Percentiles rank a stretch among this genome's conserved stretches.
phyloP scores from a whole-genome alignment of 23 tunicate species.

The Phallusia fumigata region DNA sequence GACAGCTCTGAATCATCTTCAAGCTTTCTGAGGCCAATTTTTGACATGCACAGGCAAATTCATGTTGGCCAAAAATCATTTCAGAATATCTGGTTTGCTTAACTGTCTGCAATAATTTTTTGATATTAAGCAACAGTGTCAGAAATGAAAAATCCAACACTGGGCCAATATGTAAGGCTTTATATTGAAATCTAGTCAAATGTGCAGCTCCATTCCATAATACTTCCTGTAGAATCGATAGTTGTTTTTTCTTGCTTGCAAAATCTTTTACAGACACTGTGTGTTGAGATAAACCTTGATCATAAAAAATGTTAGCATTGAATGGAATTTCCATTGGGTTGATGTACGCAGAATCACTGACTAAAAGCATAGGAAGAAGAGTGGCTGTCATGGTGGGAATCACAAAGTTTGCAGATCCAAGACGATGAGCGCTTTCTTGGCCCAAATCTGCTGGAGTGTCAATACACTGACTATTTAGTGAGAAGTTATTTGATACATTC shows the following conservation, averaged over 20 bases:
- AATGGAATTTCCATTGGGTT: neutral
- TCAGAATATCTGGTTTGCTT: neutral
- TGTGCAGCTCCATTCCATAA: conserved; percentile 29
- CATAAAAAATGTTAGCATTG: neutral
- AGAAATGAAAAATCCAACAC: neutral
- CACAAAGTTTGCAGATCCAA: conserved; percentile 2
- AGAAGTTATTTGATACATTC: too few species aligned
- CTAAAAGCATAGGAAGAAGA: neutral
- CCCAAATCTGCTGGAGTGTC: too few species aligned
- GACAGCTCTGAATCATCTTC: neutral
- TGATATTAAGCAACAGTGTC: neutral
- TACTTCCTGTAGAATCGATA: conserved; percentile 2
- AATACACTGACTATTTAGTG: too few species aligned
- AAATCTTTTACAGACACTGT: conserved; percentile 39
- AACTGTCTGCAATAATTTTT: neutral
- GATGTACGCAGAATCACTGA: neutral
- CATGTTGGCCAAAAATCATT: neutral
- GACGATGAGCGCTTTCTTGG: too few species aligned
- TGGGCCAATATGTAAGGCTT: neutral
- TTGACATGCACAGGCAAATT: neutral
- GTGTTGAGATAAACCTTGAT: neutral
- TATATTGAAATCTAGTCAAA: neutral
- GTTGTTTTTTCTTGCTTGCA: conserved; percentile 23
- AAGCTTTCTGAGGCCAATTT: neutral
- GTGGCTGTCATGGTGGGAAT: neutral